These are phyloP conservation scores for Hydraecia micacea DNA, from an alignment of 2,888 invertebrate species.

Conservation along the genomic window DNA sequence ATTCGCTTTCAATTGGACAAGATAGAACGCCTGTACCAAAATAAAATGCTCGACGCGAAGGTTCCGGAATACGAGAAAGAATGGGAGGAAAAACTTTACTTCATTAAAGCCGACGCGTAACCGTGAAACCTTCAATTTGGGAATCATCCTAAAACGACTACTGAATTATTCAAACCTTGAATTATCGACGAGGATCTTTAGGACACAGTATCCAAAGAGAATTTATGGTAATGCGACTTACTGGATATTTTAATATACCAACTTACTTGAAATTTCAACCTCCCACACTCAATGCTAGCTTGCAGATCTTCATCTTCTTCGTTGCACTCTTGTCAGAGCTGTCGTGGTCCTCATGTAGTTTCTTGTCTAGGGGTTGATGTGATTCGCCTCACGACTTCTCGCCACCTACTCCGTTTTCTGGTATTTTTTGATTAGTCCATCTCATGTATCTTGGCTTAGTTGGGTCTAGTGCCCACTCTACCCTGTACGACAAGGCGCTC, in stretches of 20 bases:
- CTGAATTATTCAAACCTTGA: slow-evolving; percentile 86
- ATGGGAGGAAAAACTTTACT: slow-evolving; percentile 75
- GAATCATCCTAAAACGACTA: slow-evolving; percentile 84
- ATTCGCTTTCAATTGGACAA: slow-evolving; percentile 64
- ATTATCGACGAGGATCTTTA: slow-evolving; percentile 83
- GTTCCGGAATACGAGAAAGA: slow-evolving; percentile 62
- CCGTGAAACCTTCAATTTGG: slow-evolving; percentile 83
- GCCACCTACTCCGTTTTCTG: neutral
- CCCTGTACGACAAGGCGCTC: neutral
- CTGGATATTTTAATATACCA: slow-evolving; percentile 68
- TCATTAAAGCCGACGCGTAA: slow-evolving; percentile 79
- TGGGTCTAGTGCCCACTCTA: neutral
- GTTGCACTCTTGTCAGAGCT: neutral
- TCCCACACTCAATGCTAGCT: slow-evolving; percentile 21
- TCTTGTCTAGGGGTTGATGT: neutral
- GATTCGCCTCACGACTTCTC: neutral
- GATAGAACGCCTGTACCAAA: slow-evolving; percentile 58
- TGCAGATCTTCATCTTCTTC: slow-evolving; percentile 12
- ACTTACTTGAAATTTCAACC: slow-evolving; percentile 47
- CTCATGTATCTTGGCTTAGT: neutral
- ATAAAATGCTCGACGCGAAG: slow-evolving; percentile 55
- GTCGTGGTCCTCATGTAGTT: neutral
- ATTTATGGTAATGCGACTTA: slow-evolving; percentile 81
- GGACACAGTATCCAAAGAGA: slow-evolving; percentile 80
- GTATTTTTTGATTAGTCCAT: neutral